Conservation (phyloP, 2,113 vertebrate species). For the Xiphophorus maculatus region DNA sequence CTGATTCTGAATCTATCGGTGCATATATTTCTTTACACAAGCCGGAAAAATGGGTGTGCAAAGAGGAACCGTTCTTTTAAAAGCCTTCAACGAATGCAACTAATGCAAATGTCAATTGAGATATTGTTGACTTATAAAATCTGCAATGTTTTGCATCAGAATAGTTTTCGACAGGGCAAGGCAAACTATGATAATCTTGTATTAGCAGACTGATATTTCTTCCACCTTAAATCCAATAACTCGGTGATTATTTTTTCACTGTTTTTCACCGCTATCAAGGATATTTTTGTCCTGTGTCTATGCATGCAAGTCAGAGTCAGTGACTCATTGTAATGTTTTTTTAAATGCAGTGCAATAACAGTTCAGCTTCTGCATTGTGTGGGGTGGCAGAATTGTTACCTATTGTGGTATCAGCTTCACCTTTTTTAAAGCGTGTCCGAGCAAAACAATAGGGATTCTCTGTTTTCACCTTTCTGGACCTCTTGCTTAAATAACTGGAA, state of each 20-base stretch:
- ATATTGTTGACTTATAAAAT: constrained; percentile 14
- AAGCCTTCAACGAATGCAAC: constrained; percentile 36
- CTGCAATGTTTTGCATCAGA: constrained; percentile 23
- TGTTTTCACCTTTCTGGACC: constrained; percentile 42
- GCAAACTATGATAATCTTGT: constrained; percentile 34
- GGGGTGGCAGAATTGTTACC: constrained; percentile 6
- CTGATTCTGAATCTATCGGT: constrained; percentile 51
- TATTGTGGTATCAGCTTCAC: constrained; percentile 6
- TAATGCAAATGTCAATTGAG: constrained; percentile 21
- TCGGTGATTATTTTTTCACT: constrained; percentile 68
- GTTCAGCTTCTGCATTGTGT: constrained; percentile 17
- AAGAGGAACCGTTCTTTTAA: constrained; percentile 74
- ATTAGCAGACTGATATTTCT: constrained; percentile 54
- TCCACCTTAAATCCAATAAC: constrained; percentile 49
- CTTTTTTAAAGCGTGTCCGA: constrained; percentile 25
- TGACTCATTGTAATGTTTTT: constrained; percentile 21
- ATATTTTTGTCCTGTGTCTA: constrained; percentile 71
- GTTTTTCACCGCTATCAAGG: constrained; percentile 53
- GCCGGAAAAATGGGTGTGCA: constrained; percentile 68
- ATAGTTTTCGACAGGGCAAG: constrained; percentile 27
- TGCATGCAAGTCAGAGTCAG: constrained; percentile 55
- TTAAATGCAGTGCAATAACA: constrained; percentile 32
- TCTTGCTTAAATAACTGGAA: constrained; percentile 46
- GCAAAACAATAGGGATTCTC: constrained; percentile 25
- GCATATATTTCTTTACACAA: constrained; percentile 52